Base-by-base conservation (phyloP, 1,140 invertebrate species). In the Trypoxylus dichotomus region DNA sequence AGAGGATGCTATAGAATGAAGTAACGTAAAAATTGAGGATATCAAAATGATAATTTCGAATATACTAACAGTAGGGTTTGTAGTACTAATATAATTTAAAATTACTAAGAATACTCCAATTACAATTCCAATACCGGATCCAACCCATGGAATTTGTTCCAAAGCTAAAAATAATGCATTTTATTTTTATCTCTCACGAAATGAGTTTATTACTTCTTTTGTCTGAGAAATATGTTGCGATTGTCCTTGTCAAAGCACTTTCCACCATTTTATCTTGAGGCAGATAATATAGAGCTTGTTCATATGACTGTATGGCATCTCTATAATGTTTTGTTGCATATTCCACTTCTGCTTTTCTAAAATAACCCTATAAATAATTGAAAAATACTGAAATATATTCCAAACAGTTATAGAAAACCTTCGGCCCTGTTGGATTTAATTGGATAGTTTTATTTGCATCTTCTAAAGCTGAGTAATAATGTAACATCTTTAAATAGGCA, bases 321-420 rank as follows among this genome's bases (percentile, higher is more conserved):
- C 87, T 87, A 84, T 91, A 93, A 76, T 92, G 88, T 71, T 89
- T 90, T 80, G 92, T 92, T 19, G 91, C 90, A 82, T 89, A 91
- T 86, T 94, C 92, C 11, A 95, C 91, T 87, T 95, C 94, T 54
- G 91, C 94, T 85, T 93, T 92, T 75, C 94, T 88, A 86, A 92
- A 95, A 86, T 94, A 94, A 19, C 94, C 94, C 93, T 94, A 83
- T 60, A 87, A 89, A 82, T 54, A 54, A 42, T 75, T 24, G 47
- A 75, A 43, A 37, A 75, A 54, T 75, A 47, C 41, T 54, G 32
- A 75, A 47, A 19, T 54, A n/a, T 42, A 19, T 54, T n/a, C 1
- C 8, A 41, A 75, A 3, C 19, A 54, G 43, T 29, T 25, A 25
- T 29, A 21, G 43, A n/a, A 47, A 47, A 93, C 94, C 90, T 95